Base-by-base conservation (phyloP, 2,888 invertebrate species). In the Sminthurinus aureus region DNA sequence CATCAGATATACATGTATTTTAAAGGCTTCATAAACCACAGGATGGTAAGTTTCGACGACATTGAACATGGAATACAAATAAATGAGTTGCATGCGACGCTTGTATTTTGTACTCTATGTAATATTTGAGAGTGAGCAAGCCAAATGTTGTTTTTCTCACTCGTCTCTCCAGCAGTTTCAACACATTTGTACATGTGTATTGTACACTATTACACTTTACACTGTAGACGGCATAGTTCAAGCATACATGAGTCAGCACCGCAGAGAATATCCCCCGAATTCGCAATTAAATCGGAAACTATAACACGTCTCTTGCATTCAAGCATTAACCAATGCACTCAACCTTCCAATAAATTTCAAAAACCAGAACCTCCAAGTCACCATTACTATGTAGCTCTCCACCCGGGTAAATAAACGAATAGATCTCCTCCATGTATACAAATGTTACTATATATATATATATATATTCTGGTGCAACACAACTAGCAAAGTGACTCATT, bases 271-370 rank as follows among this genome's bases (percentile, higher is more conserved):
- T 77, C 24, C 52, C 24, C 52, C 12, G 13, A 77, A 52, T 52
- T 13, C 22, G 52, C 77, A 77, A 77, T 77, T 77, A 77, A 77
- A 77, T 77, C 77, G 58, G 22, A 58, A 58, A 77, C 58, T 52
- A 77, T 77, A 77, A 58, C 77, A 77, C 58, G 77, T 77, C 24
- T 58, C 77, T 58, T 77, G 77, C 58, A 77, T 20, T 22, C 58
- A 77, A 58, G 50, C 77, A 77, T 77, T 77, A 77, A 58, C 58
- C 58, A 77, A 77, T 52, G 58, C 58, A 52, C 58, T 24, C 58
- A 58, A 52, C 58, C 77, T 77, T 58, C 77, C 77, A 77, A 77
- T 77, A 77, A 77, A 77, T 77, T 77, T 58, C 77, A 52, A 18
- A 13, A 13, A 77, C 58, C 15, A 58, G 58, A 77, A 77, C 20